Percentiles rank a stretch among this genome's conserved stretches.
Evolutionary conservation across 1,140 invertebrate species (phyloP).

Genomic region (Gryon sp.): DNA sequence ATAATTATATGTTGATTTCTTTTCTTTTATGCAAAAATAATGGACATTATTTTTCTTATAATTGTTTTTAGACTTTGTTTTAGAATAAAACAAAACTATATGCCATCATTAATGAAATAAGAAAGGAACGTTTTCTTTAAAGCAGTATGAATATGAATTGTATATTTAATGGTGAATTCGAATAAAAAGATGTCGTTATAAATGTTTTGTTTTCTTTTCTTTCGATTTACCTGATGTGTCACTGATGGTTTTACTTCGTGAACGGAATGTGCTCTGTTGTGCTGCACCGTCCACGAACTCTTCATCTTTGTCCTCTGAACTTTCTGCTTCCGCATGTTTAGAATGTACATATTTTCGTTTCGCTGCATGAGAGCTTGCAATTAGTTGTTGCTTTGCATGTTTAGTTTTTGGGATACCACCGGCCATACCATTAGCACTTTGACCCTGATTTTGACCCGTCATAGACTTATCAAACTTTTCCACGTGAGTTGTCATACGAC

Average conservation of each 20-base stretch:
- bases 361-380: slow-evolving; percentile 86
- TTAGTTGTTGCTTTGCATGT: slow-evolving; percentile 77
- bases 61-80: too few species aligned
- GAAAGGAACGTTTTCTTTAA: too few species aligned
- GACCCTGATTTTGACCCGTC: slow-evolving; percentile 54
- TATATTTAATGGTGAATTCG: background rate
- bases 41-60: too few species aligned
- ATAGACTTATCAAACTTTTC: slow-evolving; percentile 75
- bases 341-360: slow-evolving; percentile 91
- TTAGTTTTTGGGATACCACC: slow-evolving; percentile 73
- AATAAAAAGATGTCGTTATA: slow-evolving; percentile 18
- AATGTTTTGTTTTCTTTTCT: too few species aligned
- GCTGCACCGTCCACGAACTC: slow-evolving; percentile 59
- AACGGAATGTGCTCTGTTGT: slow-evolving; percentile 84
- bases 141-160: too few species aligned
- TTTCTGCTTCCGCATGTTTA: slow-evolving; percentile 92
- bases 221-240: slow-evolving; percentile 88
- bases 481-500: slow-evolving; percentile 74
- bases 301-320: slow-evolving; percentile 77
- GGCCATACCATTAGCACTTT: slow-evolving; percentile 71
- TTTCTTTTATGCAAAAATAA: too few species aligned
- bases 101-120: too few species aligned
- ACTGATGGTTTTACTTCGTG: slow-evolving; percentile 93
- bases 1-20: too few species aligned
- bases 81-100: too few species aligned